Base-by-base conservation (phyloP, 2,113 vertebrate genomes). In the Xiphophorus couchianus region DNA sequence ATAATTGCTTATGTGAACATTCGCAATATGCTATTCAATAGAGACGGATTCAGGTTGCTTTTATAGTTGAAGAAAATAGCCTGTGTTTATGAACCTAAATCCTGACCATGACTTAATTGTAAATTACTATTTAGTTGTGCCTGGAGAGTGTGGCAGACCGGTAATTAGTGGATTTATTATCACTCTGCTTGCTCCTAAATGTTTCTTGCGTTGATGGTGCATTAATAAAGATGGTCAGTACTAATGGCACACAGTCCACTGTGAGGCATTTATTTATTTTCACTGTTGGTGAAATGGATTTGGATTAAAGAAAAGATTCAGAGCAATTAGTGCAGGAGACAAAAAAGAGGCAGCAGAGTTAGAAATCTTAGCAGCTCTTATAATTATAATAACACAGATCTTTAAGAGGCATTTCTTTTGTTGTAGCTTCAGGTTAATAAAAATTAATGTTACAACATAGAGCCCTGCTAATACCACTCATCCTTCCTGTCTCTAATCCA, bases 141-240 rank as follows among this genome's bases (percentile, higher is more conserved):
- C 27, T 71, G 75, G 30, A 31, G 33, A 67, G 77, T 58, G 83
- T 71, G 80, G 22, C 51, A 35, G 67, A 80, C 76, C 48, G 63
- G n/a, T 66, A 80, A 78, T 76, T 71, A 73, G 76, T 0, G 66
- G 58, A 61, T 66, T 39, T 71, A 73, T 78, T 71, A 86, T 88
- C 82, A 30, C 74, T 27, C 29, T 25, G 63, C 74, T 67, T 25
- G 63, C 74, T 67, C 10, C 0, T 48, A 76, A 71, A 80, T 77
- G 82, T 61, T 42, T 69, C 19, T 17, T 73, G 75, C 69, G 37
- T 71, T 5, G 69, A 77, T 27, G 54, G 58, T 1, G 5, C 12
- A 71, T 66, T 83, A 71, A 84, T 84, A 77, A 76, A 77, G 37
- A 69, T 29, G 65, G 54, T 67, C 79, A 73, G 37, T 84, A 79